Conservation (phyloP, 2,113 vertebrate species). For the Capreolus pygargus region DNA sequence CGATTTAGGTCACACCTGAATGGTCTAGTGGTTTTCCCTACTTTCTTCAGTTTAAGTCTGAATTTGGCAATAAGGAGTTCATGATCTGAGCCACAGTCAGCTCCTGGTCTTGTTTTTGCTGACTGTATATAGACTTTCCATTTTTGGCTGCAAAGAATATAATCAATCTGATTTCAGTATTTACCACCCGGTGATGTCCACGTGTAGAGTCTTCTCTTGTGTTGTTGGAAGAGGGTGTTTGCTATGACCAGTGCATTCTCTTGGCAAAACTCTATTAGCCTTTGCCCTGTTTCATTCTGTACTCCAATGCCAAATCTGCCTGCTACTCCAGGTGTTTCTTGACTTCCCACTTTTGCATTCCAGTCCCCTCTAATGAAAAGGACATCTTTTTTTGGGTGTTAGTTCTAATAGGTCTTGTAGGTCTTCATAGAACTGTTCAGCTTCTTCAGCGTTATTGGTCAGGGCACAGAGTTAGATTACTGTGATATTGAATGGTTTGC, state of each 20-base stretch:
- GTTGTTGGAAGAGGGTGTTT: background rate
- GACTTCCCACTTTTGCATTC: background rate
- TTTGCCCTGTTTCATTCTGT: background rate
- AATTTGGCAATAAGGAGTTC: background rate
- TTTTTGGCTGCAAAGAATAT: background rate
- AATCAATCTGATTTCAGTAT: background rate
- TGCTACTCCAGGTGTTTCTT: background rate
- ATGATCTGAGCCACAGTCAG: background rate
- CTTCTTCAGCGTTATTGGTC: background rate
- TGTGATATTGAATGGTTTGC: background rate
- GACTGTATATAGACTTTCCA: background rate
- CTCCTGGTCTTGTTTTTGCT: background rate
- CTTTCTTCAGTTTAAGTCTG: background rate
- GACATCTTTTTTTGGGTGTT: background rate
- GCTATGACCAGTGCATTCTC: background rate
- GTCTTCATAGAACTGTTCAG: background rate
- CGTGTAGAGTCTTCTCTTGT: background rate
- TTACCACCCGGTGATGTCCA: background rate
- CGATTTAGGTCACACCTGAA: background rate
- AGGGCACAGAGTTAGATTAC: background rate
- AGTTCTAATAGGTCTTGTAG: background rate
- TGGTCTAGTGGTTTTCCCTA: background rate
- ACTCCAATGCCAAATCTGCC: background rate
- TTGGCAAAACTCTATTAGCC: background rate
- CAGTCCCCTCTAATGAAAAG: background rate